Evolutionary conservation across 2,113 vertebrate genomes (phyloP).

Genomic region (Prunella himalayana): DNA sequence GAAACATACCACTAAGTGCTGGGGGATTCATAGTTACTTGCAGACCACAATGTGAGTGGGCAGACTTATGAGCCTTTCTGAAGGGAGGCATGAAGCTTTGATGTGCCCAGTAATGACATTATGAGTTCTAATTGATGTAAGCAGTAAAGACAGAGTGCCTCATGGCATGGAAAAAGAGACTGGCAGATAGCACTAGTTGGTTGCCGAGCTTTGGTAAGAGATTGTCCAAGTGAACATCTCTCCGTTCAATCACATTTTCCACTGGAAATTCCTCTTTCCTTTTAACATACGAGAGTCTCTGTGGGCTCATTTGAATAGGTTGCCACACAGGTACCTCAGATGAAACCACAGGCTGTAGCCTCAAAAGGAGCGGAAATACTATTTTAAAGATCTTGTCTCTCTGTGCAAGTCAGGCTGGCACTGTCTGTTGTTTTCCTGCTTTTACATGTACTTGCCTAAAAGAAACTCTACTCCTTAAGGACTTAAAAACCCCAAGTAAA

Average conservation of each 20-base stretch:
- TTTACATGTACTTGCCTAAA: background rate
- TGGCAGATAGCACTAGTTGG: background rate
- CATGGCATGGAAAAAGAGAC: constrained; percentile 43
- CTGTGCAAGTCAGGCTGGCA: background rate
- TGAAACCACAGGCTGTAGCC: constrained; percentile 47
- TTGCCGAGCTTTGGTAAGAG: constrained; percentile 5
- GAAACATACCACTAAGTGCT: background rate
- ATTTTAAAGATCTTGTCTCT: constrained; percentile 40
- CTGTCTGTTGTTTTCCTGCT: constrained; percentile 8
- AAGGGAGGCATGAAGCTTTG: constrained; percentile 13
- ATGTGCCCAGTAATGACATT: constrained; percentile 39
- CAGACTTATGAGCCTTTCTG: constrained; percentile 2
- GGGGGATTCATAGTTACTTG: constrained; percentile 16
- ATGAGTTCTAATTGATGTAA: constrained; percentile 42
- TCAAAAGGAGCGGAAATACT: constrained; percentile 51
- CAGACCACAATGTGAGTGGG: constrained; percentile 31
- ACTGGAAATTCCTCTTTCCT: constrained; percentile 63
- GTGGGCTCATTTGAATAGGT: constrained; percentile 27
- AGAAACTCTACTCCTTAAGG: background rate
- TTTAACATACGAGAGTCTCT: background rate
- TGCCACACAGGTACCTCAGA: constrained; percentile 58
- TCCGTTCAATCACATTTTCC: constrained; percentile 67
- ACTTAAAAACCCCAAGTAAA: background rate
- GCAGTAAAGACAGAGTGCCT: constrained; percentile 31
- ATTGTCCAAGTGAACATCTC: constrained; percentile 49